These are phyloP conservation scores for Pelagia noctiluca DNA, from an alignment of 30 jellyfish, hydroid and myxozoan genomes.

Conservation along the genomic window DNA sequence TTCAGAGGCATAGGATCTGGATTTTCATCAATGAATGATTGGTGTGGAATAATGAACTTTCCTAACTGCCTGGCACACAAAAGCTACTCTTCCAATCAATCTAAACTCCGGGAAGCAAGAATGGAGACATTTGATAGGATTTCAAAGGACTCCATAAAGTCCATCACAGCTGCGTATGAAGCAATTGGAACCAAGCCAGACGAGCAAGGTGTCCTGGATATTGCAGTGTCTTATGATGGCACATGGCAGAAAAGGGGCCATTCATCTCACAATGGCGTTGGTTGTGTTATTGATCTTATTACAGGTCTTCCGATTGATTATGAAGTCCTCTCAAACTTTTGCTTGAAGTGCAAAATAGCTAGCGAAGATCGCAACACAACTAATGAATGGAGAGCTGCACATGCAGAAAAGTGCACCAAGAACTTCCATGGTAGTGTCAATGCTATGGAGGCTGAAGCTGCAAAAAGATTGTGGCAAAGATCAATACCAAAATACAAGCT, in stretches of 20 bases:
- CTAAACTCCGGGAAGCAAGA: no score
- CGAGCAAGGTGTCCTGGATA: no score
- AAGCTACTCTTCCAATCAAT: no score
- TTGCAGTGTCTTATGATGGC: no score
- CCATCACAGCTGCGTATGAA: no score
- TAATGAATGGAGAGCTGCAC: background rate
- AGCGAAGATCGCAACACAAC: background rate
- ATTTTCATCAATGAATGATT: no score
- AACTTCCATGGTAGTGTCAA: constrained; percentile 3
- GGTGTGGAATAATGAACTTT: no score
- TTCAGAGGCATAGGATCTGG: constrained; percentile 2
- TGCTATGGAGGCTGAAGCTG: constrained; percentile 52
- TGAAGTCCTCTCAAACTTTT: constrained; percentile 20
- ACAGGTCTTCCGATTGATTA: constrained; percentile 1
- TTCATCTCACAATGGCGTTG: constrained; percentile 21
- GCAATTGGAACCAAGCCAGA: no score
- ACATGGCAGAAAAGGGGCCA: no score
- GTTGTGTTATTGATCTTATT: background rate
- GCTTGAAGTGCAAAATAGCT: background rate
- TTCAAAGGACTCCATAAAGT: no score
- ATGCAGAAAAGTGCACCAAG: background rate
- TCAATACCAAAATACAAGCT: constrained; percentile 21
- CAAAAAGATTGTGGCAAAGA: constrained; percentile 11
- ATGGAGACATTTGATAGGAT: no score
- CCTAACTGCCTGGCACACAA: no score